Base-by-base conservation (phyloP, 2,113 vertebrate species). In the Numenius arquata region DNA sequence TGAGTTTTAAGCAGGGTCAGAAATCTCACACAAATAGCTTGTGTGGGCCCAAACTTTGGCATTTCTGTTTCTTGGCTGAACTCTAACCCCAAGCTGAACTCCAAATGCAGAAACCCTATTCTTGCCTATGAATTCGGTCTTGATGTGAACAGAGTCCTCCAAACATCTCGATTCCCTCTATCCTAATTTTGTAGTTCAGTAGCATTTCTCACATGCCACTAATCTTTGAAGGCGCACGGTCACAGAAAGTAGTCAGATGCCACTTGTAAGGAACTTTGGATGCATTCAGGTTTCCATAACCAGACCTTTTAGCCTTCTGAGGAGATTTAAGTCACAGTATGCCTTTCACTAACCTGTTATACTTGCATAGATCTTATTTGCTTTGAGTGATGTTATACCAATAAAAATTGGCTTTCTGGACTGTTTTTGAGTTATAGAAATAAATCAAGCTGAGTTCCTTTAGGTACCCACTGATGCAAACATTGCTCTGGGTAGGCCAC, bases 371-470 rank as follows among this genome's bases (percentile, higher is more conserved):
- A 11, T 66, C 30, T 85, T 85, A 47, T 30, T 72, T 66, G 55
- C 43, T 93, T 84, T 23, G 5, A 34, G 3, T 63, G 30, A 41
- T 55, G 19, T 40, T 58, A 18, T 41, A 19, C 16, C 23, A 59
- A 94, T 92, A 91, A 92, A 85, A 88, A 45, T 34, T 32, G 5
- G 19, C 17, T 59, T 94, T 77, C 20, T 48, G 47, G 63, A 43
- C 55, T 92, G 75, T 40, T 95, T 94, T 83, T 84, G 32, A 88
- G 30, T 56, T 70, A 50, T 22, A 41, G 90, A 58, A 40, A 56
- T 65, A 95, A 85, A 90, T 80, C 32, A 79, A 68, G 50, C 76
- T 73, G 34, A 84, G 45, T 85, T 95, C 87, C 71, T 96, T 94
- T 55, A 78, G 48, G 6, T 85, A 75, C 25, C 12, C 22, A 55